phyloP scores from a whole-genome alignment of 2,888 invertebrate species.

The Watsonalla cultraria region DNA sequence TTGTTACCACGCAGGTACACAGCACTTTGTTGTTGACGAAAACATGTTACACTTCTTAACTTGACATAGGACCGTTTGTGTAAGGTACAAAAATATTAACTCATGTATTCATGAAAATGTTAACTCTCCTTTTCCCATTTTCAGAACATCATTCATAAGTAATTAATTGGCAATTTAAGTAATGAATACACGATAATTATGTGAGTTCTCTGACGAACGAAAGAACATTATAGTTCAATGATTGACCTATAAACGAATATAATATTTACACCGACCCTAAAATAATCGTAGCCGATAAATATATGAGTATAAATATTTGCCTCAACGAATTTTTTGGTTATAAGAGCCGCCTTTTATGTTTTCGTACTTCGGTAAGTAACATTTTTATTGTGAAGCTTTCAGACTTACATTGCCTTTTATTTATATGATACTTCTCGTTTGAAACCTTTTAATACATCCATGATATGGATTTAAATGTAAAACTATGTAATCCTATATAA shows the following conservation, averaged over 20 bases:
- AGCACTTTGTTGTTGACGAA: neutral
- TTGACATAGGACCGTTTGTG: slow-evolving; percentile 5
- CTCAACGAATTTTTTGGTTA: neutral
- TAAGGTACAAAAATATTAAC: slow-evolving; percentile 1
- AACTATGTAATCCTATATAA: too few species aligned
- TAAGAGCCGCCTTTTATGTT: slow-evolving; percentile 1
- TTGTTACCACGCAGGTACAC: slow-evolving; percentile 14
- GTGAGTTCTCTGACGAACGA: neutral
- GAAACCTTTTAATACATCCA: neutral
- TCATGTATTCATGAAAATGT: neutral
- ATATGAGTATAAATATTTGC: slow-evolving; percentile 1
- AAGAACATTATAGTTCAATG: neutral
- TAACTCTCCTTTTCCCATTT: neutral
- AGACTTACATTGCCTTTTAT: neutral
- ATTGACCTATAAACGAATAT: too few species aligned
- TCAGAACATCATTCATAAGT: neutral
- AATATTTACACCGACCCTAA: neutral
- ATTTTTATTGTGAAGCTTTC: slow-evolving; percentile 1
- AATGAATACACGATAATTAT: neutral
- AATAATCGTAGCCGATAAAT: slow-evolving; percentile 1
- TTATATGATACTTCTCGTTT: neutral
- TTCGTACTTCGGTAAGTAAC: slow-evolving; percentile 1
- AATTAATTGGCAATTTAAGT: neutral
- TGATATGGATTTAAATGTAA: neutral
- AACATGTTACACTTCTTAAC: slow-evolving; percentile 11